These are phyloP conservation scores for Neuroterus valhalla DNA, from an alignment of 1,140 invertebrate species.

Conservation along the genomic window DNA sequence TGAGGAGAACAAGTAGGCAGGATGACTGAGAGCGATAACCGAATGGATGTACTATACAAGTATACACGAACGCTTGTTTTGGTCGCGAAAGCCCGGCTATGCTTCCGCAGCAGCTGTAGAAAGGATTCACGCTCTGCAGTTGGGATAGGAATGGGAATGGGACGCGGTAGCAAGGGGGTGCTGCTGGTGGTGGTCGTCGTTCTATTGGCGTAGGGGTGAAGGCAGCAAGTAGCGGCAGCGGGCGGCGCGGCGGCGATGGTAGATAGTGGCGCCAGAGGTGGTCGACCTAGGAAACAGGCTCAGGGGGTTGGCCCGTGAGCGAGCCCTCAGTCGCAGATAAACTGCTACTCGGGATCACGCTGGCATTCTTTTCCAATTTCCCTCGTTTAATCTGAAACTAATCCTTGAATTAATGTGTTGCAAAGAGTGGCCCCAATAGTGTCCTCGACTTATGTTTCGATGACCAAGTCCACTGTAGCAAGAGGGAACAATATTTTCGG, in stretches of 20 bases:
- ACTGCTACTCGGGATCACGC: conserved; percentile 46
- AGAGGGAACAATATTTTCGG: no score
- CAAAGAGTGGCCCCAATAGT: background rate
- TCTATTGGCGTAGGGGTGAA: background rate
- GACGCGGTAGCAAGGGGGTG: conserved; percentile 15
- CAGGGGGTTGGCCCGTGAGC: conserved; percentile 59
- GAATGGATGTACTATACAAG: conserved; percentile 3
- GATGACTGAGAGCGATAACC: conserved; percentile 25
- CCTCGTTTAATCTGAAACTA: conserved; percentile 31
- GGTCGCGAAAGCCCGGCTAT: conserved; percentile 11
- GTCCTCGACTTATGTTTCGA: background rate
- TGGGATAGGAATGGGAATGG: background rate
- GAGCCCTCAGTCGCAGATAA: conserved; percentile 58
- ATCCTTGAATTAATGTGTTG: background rate
- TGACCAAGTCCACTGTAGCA: no score
- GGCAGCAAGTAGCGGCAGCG: background rate
- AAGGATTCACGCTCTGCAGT: background rate
- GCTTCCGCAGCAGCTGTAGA: conserved; percentile 15
- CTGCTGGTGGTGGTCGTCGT: background rate
- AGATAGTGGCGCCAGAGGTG: conserved; percentile 40
- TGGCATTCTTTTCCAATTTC: conserved; percentile 5
- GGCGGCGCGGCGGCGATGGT: conserved; percentile 1
- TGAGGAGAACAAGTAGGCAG: background rate
- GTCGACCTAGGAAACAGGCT: conserved; percentile 58
- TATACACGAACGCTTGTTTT: conserved; percentile 11